phyloP scores from a whole-genome alignment of 2,113 vertebrate genomes.

The Chionomys nivalis region DNA sequence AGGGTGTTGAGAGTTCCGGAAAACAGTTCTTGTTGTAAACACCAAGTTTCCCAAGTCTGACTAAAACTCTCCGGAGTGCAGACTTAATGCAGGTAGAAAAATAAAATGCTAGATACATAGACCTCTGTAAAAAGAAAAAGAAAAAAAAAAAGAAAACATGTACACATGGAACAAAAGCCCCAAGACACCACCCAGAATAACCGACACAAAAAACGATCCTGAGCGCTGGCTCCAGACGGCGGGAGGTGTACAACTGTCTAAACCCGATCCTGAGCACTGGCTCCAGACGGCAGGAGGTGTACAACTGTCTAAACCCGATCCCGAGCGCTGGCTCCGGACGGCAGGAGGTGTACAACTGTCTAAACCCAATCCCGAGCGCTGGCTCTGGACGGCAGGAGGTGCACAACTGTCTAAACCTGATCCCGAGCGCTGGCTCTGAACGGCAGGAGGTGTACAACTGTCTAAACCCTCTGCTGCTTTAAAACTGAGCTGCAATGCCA shows the following conservation, averaged over 20 bases:
- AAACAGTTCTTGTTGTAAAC: constrained; percentile 66
- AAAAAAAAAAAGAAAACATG: constrained; percentile 68
- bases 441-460: background rate
- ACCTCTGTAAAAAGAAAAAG: no score
- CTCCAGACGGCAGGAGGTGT: background rate
- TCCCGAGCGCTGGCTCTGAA: fast-evolving
- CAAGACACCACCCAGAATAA: background rate
- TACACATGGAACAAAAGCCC: background rate
- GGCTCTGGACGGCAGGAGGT: background rate
- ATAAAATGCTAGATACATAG: constrained; percentile 42
- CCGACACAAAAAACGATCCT: background rate
- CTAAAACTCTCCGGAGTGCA: constrained; percentile 50
- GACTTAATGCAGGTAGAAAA: constrained; percentile 69
- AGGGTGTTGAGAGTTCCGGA: constrained; percentile 45
- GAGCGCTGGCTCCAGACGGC: fast-evolving
- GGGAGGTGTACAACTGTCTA: no score
- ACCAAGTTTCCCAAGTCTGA: constrained; percentile 59
- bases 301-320: background rate
- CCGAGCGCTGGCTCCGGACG: fast-evolving
- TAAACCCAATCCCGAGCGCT: fast-evolving
- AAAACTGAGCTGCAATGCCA: background rate
- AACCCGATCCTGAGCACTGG: fast-evolving
- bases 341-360: background rate
- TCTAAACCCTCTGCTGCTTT: background rate
- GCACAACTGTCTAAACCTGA: background rate